Conservation (phyloP, 1,140 invertebrate species). For the Berghia stephanieae region DNA sequence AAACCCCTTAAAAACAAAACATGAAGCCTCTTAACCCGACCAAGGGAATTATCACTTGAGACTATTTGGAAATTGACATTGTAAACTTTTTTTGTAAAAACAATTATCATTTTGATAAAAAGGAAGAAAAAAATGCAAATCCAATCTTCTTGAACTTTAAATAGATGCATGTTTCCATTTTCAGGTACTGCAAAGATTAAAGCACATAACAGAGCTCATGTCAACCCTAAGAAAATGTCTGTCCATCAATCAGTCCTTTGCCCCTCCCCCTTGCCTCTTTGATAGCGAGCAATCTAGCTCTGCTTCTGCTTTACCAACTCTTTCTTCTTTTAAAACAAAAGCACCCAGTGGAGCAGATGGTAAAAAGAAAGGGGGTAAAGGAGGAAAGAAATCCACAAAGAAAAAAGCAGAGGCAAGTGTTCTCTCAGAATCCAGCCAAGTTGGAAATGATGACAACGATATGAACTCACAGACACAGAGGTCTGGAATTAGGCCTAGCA, state of each 20-base stretch:
- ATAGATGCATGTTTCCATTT: no score
- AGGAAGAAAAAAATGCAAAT: no score
- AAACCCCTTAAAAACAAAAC: no score
- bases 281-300: conserved; percentile 41
- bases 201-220: conserved; percentile 63
- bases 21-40: no score
- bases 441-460: neutral
- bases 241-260: conserved; percentile 35
- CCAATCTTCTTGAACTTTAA: no score
- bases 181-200: conserved; percentile 57
- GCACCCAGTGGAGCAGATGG: conserved; percentile 26
- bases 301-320: neutral
- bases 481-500: neutral
- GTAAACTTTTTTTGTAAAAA: no score
- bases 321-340: neutral
- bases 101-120: no score
- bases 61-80: no score
- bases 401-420: neutral
- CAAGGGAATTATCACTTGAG: no score
- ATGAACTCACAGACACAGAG: neutral
- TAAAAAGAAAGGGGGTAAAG: conserved; percentile 47
- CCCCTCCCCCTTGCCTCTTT: conserved; percentile 50
- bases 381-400: conserved; percentile 36
- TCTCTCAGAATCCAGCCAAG: neutral
- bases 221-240: conserved; percentile 56